Percentiles rank a stretch among this genome's conserved stretches.
These are phyloP conservation scores for Sinocyclocheilus anshuiensis DNA, from an alignment of 2,113 vertebrate species.

Conservation along the genomic window DNA sequence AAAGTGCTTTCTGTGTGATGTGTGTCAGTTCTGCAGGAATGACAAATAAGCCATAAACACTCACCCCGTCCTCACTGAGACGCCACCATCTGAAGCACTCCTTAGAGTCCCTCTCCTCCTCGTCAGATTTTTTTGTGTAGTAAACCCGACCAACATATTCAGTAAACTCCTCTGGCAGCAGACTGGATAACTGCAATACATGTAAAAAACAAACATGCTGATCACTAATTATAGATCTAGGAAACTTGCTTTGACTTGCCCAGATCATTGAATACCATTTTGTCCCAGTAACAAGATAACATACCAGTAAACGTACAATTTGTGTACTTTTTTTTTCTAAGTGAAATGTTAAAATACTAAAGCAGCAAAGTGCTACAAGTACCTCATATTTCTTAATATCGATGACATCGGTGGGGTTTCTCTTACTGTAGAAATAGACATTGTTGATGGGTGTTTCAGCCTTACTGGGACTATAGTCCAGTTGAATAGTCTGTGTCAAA, in stretches of 20 bases:
- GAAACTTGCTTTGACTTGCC: no score
- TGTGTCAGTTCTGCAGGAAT: background rate
- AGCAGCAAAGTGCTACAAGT: background rate
- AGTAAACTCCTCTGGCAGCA: slow-evolving; percentile 85
- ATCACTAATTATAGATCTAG: no score
- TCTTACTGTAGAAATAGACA: slow-evolving; percentile 89
- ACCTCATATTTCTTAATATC: slow-evolving; percentile 87
- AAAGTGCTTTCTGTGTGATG: no score
- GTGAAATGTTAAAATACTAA: no score
- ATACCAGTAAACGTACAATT: no score
- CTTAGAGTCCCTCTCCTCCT: slow-evolving; percentile 74
- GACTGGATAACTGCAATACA: slow-evolving; percentile 82
- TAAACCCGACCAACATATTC: slow-evolving; percentile 89
- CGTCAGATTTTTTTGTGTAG: slow-evolving; percentile 80
- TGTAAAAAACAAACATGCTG: background rate
- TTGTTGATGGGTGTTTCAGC: slow-evolving; percentile 86
- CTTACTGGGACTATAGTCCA: slow-evolving; percentile 85
- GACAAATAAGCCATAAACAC: background rate
- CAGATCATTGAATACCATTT: no score
- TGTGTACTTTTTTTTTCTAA: no score
- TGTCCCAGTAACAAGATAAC: no score
- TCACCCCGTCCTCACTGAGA: slow-evolving; percentile 32
- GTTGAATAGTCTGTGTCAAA: slow-evolving; percentile 76
- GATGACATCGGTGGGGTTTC: slow-evolving; percentile 66
- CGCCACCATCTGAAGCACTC: slow-evolving; percentile 91